Base-by-base conservation (phyloP, 2,888 invertebrate genomes). In the Euproctis similis region DNA sequence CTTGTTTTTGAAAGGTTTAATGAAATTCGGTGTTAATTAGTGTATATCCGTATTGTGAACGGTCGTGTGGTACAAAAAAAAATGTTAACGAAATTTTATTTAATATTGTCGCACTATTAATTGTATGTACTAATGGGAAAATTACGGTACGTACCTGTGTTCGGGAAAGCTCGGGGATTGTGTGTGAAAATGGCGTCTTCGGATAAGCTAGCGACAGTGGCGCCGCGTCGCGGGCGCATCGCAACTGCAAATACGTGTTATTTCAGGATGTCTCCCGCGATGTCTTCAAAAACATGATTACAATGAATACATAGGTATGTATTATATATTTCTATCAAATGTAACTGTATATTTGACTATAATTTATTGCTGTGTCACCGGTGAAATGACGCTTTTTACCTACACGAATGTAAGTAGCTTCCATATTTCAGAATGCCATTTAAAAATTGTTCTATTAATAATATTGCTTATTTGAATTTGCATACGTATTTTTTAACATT, bases 221-320 rank as follows among this genome's bases (percentile, higher is more conserved):
- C 70, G 68, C 68, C 68, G 59, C 75, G 67, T 65, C 72, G 75
- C 62, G 71, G 59, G 77, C 78, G 74, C 76, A 61, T 75, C 69
- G 60, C 42, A 50, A 53, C 60, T 76, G 75, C 76, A 74, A 74
- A 75, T 73, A 68, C 64, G 67, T 74, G 80, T 82, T 84, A 84
- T 84, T 84, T 84, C 84, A 84, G 84, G 84, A 82, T 73, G 71
- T 72, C 82, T 84, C 84, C 84, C 84, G 82, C 81, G 78, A 68
- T 67, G 80, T 73, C 77, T 81, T 78, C 51, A 59, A 69, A 71
- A 70, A 66, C 66, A 65, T 54, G 59, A 65, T 59, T 55, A 52
- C 59, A 59, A 52, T 58, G 57, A 52, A 56, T 42, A 52, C 39
- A 31, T 24, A 14, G 25, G 38, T 49, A 32, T 31, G 42, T 52